Percentiles rank a stretch among this genome's conserved stretches.
Conservation (phyloP, 1,140 invertebrate species). For the Antheraea pernyi region DNA sequence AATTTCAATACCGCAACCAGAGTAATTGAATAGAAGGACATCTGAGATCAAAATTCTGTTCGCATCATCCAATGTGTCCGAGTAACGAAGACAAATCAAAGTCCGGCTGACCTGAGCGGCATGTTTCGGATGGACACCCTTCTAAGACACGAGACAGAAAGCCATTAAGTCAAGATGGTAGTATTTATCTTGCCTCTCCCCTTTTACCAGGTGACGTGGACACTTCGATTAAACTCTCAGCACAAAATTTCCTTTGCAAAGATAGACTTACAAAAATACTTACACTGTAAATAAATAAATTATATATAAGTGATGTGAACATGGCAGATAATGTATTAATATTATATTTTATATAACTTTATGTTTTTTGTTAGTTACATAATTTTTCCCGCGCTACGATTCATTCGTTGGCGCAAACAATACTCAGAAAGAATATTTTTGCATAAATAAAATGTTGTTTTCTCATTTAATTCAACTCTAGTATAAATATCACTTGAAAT, state of each 20-base stretch:
- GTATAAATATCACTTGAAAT: too few species aligned
- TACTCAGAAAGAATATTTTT: too few species aligned
- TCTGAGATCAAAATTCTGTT: constrained; percentile 56
- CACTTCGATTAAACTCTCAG: constrained; percentile 45
- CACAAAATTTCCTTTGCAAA: neutral
- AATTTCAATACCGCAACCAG: constrained; percentile 8
- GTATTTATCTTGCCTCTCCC: constrained; percentile 67
- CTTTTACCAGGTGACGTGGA: constrained; percentile 44
- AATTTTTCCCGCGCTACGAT: too few species aligned
- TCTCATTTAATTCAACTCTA: too few species aligned
- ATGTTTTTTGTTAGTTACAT: too few species aligned
- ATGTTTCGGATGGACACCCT: constrained; percentile 54
- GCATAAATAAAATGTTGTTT: too few species aligned
- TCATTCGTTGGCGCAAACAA: too few species aligned
- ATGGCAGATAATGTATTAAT: too few species aligned
- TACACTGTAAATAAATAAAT: too few species aligned
- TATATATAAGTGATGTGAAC: too few species aligned
- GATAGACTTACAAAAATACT: neutral
- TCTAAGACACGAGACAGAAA: constrained; percentile 61
- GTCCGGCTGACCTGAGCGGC: constrained; percentile 45
- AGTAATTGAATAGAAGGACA: constrained; percentile 47
- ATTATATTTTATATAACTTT: too few species aligned
- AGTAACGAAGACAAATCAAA: constrained; percentile 78
- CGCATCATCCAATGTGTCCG: constrained; percentile 55
- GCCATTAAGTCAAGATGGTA: constrained; percentile 70